Base-by-base conservation (phyloP, 2,888 invertebrate species). In the Hirtodrosophila cameraria region DNA sequence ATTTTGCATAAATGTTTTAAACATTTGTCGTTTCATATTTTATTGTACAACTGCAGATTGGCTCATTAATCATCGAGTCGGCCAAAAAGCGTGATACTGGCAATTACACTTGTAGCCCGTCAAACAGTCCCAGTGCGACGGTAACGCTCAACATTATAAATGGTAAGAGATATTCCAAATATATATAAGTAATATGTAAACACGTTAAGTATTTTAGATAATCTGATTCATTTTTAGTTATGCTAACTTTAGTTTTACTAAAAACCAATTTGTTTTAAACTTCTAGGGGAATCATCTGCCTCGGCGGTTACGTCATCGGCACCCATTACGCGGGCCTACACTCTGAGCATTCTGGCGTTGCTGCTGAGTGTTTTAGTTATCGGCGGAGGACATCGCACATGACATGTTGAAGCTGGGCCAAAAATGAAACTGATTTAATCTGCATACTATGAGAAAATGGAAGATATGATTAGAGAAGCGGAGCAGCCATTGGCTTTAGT, bases 101-200 rank as follows among this genome's bases (percentile, higher is more conserved):
- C 88, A 97, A 97, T 92, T 99, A 99, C 93, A 97, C 98, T 73
- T 97, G 98, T 93, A 94, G 96, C 89, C 98, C 99, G 84, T 96
- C 96, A 88, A 99, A 98, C 92, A 94, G 97, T 81, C 95, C 96
- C 92, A 95, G 96, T 78, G 96, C 97, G 84, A 96, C 96, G 90
- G 96, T 97, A 75, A 94, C 96, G 90, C 94, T 97, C 87, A 97
- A 97, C 92, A 97, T 97, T 83, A 94, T 97, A 88, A 97, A 96
- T 92, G 97, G 97, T 97, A 91, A 93, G 93, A 65, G n/a, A 8
- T 15, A 11, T n/a, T 18, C 13, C 18, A 12, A 23, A 41, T 36
- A n/a, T 28, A 7, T 18, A 42, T 2, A 23, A 11, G 7, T 31
- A 2, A 31, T n/a, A n/a, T n/a, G n/a, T n/a, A n/a, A n/a, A n/a